Evolutionary conservation across 2,113 vertebrate genomes (phyloP).

Genomic region (Peromyscus maniculatus): DNA sequence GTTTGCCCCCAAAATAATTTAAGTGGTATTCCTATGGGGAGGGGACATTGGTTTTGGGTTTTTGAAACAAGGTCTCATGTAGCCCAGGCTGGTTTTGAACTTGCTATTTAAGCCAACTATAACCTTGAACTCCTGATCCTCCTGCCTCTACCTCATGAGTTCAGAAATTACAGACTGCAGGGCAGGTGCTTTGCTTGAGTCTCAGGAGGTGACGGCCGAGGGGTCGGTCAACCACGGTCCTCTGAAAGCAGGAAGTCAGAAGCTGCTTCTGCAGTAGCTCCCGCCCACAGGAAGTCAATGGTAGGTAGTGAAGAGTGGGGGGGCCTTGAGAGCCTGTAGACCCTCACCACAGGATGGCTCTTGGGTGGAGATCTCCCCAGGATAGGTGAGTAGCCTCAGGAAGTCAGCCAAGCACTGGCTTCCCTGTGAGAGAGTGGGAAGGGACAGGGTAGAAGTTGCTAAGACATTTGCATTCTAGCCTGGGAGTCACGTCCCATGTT

Average conservation of each 20-base stretch:
- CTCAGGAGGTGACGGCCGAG: background rate
- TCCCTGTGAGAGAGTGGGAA: background rate
- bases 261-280: background rate
- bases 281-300: background rate
- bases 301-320: background rate
- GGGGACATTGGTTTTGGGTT: background rate
- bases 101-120: too few species aligned
- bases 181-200: background rate
- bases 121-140: background rate
- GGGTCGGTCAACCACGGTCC: background rate
- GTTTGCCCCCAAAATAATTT: background rate
- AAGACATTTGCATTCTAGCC: background rate
- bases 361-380: background rate
- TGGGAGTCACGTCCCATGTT: background rate
- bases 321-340: too few species aligned
- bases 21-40: too few species aligned
- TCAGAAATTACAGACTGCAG: too few species aligned
- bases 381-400: too few species aligned
- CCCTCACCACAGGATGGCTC: background rate
- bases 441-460: background rate
- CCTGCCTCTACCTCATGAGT: background rate
- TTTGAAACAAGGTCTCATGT: background rate
- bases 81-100: background rate
- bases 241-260: too few species aligned
- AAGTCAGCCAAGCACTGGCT: background rate